These are phyloP conservation scores for Calosoma granatense DNA, from an alignment of 1,140 invertebrate species.

Conservation along the genomic window DNA sequence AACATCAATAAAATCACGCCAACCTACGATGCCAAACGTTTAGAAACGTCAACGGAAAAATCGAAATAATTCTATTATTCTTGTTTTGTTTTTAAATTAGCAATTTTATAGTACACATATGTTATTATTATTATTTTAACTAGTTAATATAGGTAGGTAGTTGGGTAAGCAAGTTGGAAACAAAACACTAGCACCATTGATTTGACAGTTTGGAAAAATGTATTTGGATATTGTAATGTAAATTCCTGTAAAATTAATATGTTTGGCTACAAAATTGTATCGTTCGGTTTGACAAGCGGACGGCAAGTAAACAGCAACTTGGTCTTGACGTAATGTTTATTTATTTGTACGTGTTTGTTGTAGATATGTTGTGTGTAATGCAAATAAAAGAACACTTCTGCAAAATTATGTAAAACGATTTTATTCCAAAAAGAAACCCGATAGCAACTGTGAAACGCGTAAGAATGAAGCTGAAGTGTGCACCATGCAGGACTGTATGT, in stretches of 20 bases:
- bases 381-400: too few relatives aligned
- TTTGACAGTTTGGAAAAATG: not conserved
- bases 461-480: slow-evolving; percentile 21
- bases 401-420: too few relatives aligned
- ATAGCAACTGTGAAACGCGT: not conserved
- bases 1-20: slow-evolving; percentile 27
- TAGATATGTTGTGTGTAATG: not conserved
- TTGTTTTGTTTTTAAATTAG: not conserved
- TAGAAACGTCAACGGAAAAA: slow-evolving; percentile 34
- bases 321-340: too few relatives aligned
- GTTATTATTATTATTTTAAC: too few relatives aligned
- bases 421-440: not conserved
- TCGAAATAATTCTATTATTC: slow-evolving; percentile 32
- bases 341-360: too few relatives aligned
- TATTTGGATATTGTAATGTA: not conserved
- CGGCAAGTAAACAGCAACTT: not conserved
- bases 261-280: not conserved
- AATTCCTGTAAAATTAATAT: not conserved
- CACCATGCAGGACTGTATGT: slow-evolving; percentile 32
- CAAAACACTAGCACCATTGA: not conserved
- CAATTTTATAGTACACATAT: too few relatives aligned
- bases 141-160: too few relatives aligned
- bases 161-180: too few relatives aligned
- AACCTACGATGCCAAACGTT: slow-evolving; percentile 28
- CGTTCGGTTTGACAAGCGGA: not conserved